A percentile compares a stretch with the other conserved stretches of the same genome.
Evolutionary conservation across 2,888 invertebrate species (phyloP).

Genomic region (Hypsopygia costalis): DNA sequence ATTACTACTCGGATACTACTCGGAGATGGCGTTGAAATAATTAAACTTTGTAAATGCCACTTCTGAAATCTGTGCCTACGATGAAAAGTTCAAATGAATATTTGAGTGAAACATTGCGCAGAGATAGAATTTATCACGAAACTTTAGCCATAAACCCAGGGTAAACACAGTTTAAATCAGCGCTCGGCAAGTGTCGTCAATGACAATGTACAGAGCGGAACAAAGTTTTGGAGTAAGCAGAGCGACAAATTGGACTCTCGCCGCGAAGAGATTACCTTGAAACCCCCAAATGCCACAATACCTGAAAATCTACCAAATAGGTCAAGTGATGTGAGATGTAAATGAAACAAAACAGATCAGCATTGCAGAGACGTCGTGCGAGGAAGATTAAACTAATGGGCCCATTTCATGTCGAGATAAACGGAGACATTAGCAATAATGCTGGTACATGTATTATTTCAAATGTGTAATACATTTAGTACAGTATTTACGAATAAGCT

Average conservation of each 20-base stretch:
- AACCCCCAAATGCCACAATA: constrained; percentile 21
- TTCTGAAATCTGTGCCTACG: constrained; percentile 3
- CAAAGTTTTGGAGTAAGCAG: constrained; percentile 27
- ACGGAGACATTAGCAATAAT: background rate
- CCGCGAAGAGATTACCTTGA: constrained; percentile 23
- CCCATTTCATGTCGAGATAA: background rate
- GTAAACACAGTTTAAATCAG: constrained; percentile 39
- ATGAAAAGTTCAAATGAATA: constrained; percentile 7
- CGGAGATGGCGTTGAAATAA: background rate
- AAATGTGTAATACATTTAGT: too few species aligned
- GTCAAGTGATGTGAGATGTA: background rate
- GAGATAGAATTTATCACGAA: constrained; percentile 35
- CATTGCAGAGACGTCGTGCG: background rate
- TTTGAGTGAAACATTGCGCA: constrained; percentile 14
- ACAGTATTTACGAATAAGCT: too few species aligned
- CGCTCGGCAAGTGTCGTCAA: constrained; percentile 12
- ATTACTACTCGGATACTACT: background rate
- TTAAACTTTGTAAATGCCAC: constrained; percentile 6
- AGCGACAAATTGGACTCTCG: constrained; percentile 37
- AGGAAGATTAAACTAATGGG: background rate
- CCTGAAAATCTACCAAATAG: constrained; percentile 4
- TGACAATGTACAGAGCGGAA: constrained; percentile 9
- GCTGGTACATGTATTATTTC: background rate
- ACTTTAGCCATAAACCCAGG: constrained; percentile 39
- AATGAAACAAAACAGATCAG: constrained; percentile 5